These are phyloP conservation scores for Drosophila kurseongensis DNA, from an alignment of 1,140 invertebrate species.

Conservation along the genomic window DNA sequence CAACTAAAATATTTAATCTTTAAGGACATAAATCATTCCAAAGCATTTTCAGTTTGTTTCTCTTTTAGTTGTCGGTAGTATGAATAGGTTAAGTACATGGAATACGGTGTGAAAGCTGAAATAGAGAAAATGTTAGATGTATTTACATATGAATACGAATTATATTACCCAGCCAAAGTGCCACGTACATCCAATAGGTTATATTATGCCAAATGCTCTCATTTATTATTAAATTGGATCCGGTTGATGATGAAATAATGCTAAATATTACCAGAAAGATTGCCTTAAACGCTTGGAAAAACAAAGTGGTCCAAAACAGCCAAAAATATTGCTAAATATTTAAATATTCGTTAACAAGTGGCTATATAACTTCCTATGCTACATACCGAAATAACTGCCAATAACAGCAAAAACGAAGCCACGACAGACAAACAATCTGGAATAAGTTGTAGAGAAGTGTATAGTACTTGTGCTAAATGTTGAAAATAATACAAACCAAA, in stretches of 20 bases:
- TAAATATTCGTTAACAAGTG: not conserved
- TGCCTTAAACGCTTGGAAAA: not conserved
- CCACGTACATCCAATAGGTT: constrained; percentile 15
- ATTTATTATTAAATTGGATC: constrained; percentile 28
- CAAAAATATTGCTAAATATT: constrained; percentile 4
- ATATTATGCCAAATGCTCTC: not conserved
- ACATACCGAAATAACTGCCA: constrained; percentile 19
- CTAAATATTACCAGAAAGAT: constrained; percentile 13
- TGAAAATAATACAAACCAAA: not conserved
- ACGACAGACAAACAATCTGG: constrained; percentile 10
- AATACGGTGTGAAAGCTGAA: constrained; percentile 21
- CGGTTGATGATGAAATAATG: constrained; percentile 3
- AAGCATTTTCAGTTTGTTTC: not conserved
- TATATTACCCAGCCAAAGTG: constrained; percentile 6
- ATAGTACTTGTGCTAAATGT: constrained; percentile 1
- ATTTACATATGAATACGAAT: too few species aligned
- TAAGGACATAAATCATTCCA: too few species aligned
- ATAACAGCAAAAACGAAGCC: constrained; percentile 1
- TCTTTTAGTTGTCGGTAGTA: constrained; percentile 9
- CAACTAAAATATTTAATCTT: too few species aligned
- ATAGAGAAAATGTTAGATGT: not conserved
- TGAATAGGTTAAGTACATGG: constrained; percentile 24
- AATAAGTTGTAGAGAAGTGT: constrained; percentile 10
- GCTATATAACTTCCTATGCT: too few species aligned
- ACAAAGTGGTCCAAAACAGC: constrained; percentile 4